These are phyloP conservation scores for Zelostemma sp. DNA, from an alignment of 1,140 invertebrate species.

Conservation along the genomic window DNA sequence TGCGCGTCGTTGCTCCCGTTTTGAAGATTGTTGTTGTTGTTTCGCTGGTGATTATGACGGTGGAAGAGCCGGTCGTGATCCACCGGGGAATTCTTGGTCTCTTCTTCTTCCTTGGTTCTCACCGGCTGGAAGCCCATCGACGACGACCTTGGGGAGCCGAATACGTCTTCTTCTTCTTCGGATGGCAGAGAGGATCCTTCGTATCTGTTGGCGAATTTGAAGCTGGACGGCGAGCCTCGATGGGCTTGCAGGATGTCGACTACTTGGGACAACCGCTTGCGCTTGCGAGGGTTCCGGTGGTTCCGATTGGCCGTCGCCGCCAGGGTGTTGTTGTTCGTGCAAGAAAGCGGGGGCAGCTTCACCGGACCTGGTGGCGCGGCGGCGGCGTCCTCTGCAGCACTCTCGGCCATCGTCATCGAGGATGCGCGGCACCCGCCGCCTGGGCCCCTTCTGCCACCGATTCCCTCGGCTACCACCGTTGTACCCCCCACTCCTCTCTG, in stretches of 20 bases:
- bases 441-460: constrained; percentile 68
- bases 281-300: constrained; percentile 74
- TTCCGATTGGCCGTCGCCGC: constrained; percentile 75
- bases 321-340: constrained; percentile 72
- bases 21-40: constrained; percentile 33
- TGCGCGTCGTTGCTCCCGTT: constrained; percentile 44
- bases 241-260: constrained; percentile 77
- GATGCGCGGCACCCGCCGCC: constrained; percentile 73
- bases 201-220: constrained; percentile 63
- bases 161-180: constrained; percentile 65
- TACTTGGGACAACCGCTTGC: constrained; percentile 82
- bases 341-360: constrained; percentile 66
- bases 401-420: constrained; percentile 79
- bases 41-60: constrained; percentile 35
- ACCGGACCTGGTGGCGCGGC: constrained; percentile 69
- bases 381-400: constrained; percentile 72
- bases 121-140: constrained; percentile 44
- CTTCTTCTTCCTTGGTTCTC: constrained; percentile 54
- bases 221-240: constrained; percentile 54
- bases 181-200: constrained; percentile 48
- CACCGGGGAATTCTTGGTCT: constrained; percentile 30
- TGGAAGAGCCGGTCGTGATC: constrained; percentile 47
- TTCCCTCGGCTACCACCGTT: constrained; percentile 67
- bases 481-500: constrained; percentile 64
- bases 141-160: constrained; percentile 58